These are phyloP conservation scores for Nibea coibor DNA, from an alignment of 2,113 vertebrate species.

Conservation along the genomic window DNA sequence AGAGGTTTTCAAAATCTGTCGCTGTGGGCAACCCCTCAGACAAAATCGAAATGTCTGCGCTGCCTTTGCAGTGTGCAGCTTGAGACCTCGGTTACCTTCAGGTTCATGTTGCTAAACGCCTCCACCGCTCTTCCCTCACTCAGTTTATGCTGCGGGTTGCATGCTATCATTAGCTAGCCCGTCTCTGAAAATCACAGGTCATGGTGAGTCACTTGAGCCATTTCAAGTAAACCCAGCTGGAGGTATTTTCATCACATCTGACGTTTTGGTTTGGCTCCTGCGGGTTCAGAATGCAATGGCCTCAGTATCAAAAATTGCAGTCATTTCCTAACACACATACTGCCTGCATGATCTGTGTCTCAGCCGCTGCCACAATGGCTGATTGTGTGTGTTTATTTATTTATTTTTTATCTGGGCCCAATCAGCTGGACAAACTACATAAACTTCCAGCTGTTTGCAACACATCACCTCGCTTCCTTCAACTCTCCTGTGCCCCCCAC, in stretches of 20 bases:
- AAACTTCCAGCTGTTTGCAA: constrained; percentile 2
- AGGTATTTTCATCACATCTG: background rate
- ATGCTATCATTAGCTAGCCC: background rate
- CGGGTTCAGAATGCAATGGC: background rate
- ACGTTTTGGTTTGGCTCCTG: background rate
- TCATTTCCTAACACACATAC: background rate
- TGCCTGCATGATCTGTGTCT: background rate
- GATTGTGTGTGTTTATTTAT: background rate
- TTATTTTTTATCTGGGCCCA: background rate
- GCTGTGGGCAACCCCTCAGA: background rate
- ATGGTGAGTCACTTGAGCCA: background rate
- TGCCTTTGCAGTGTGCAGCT: background rate
- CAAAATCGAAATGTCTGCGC: background rate
- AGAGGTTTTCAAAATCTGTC: background rate
- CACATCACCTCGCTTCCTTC: background rate
- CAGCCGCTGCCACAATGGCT: background rate
- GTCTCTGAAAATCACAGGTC: background rate
- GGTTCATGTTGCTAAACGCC: background rate
- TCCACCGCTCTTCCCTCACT: background rate
- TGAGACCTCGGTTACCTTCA: background rate
- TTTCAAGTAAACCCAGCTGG: background rate
- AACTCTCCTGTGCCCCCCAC: background rate
- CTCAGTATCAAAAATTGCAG: background rate
- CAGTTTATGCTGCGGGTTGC: background rate
- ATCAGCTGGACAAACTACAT: background rate